Evolutionary conservation across 2,888 invertebrate genomes (phyloP), one percentile per base, ranked within the genome.

Genomic region (Allolobophora icterica): DNA sequence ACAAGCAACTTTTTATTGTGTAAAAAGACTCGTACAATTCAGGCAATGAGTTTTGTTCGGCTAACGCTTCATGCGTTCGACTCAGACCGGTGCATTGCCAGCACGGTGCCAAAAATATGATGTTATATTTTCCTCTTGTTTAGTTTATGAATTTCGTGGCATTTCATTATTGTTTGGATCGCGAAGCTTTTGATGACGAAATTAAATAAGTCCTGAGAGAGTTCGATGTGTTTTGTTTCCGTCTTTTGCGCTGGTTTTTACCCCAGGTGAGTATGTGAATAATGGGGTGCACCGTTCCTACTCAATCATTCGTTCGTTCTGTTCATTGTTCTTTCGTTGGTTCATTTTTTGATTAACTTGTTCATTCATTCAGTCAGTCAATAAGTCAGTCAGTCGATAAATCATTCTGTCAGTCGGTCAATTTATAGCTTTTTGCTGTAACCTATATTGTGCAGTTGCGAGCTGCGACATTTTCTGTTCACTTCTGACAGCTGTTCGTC

Each of bases 141-240:
- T n/a, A n/a, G n/a, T n/a, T 71, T 71, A n/a, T n/a, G 71, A 71
- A 71, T 71, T 71, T 71, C n/a, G 71, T n/a, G n/a, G n/a, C 71
- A 1, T 13, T 52, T 6, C 52, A 52, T 52, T 52, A 24, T 21
- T n/a, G n/a, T n/a, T 19, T 71, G 71, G 30, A 8, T 30, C 71
- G 30, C 30, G 11, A n/a, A 52, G 71, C 30, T 71, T 71, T 71
- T n/a, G 71, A 8, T 71, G 30, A n/a, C 30, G 71, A n/a, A n/a
- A n/a, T 71, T 71, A 71, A 71, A 71, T 71, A n/a, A 71, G 71
- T 71, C n/a, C 30, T n/a, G 71, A n/a, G n/a, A n/a, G 1, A 30
- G n/a, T 71, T 71, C n/a, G n/a, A n/a, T n/a, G 71, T n/a, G 71
- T 71, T 71, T 30, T 71, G 71, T 71, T 71, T n/a, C 71, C 71